phyloP scores from a whole-genome alignment of 2,797 vertebrate species.

The Synaphobranchus kaupii region DNA sequence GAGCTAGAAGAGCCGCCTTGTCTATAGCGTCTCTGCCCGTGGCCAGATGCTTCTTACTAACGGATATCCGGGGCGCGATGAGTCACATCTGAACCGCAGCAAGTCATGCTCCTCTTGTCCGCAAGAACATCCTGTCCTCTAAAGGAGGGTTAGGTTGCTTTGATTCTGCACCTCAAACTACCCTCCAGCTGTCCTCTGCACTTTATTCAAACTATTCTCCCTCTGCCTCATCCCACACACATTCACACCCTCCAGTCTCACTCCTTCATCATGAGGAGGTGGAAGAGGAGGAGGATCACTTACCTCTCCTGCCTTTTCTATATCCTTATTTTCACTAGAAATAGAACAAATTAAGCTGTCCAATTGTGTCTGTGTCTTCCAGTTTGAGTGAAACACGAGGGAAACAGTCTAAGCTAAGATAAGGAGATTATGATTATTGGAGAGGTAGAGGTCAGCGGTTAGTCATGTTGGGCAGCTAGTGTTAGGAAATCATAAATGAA shows the following conservation, averaged over 20 bases:
- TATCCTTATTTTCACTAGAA: slow-evolving; percentile 11
- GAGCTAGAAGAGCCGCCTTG: slow-evolving; percentile 40
- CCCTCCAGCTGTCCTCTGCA: slow-evolving; percentile 36
- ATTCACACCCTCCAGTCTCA: slow-evolving; percentile 34
- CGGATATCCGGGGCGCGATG: slow-evolving; percentile 60
- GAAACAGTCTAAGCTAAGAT: slow-evolving; percentile 9
- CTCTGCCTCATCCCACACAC: slow-evolving; percentile 14
- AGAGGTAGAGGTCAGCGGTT: slow-evolving; percentile 35
- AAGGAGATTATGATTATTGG: slow-evolving; percentile 45
- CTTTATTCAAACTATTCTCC: slow-evolving; percentile 25
- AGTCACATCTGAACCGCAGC: slow-evolving; percentile 60
- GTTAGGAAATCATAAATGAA: slow-evolving; percentile 58
- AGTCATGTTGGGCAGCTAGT: slow-evolving; percentile 41
- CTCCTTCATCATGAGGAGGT: not conserved
- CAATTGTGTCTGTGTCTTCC: slow-evolving; percentile 23
- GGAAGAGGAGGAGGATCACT: not conserved
- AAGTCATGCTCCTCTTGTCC: slow-evolving; percentile 48
- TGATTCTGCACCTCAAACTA: slow-evolving; percentile 54
- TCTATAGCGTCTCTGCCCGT: slow-evolving; percentile 56
- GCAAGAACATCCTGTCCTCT: slow-evolving; percentile 55
- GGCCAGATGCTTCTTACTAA: slow-evolving; percentile 54
- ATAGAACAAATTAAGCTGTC: slow-evolving; percentile 21
- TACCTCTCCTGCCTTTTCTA: not conserved
- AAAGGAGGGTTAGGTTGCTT: slow-evolving; percentile 57
- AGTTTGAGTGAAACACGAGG: slow-evolving; percentile 38